Evolutionary conservation across 1,140 invertebrate species (phyloP).

Genomic region (Helicoverpa armigera): DNA sequence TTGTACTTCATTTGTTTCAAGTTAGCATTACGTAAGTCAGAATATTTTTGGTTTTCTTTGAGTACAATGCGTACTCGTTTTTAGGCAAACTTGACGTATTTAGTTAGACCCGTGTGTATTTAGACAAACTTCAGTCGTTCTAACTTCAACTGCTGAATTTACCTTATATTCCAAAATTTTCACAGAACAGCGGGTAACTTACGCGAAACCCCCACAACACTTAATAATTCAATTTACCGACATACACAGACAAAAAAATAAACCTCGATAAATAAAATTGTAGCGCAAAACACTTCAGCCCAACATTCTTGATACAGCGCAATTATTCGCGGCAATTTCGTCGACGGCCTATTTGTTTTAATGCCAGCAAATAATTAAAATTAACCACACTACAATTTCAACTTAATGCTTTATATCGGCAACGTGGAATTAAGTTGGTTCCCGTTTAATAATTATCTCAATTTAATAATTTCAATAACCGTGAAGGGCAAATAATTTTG

Average conservation of each 20-base stretch:
- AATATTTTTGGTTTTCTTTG: too few relatives aligned
- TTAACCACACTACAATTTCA: constrained; percentile 50
- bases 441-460: constrained; percentile 3
- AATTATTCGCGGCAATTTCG: constrained; percentile 49
- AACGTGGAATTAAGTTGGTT: constrained; percentile 31
- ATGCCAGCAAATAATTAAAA: constrained; percentile 49
- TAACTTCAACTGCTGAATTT: too few relatives aligned
- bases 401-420: constrained; percentile 38
- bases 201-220: too few relatives aligned
- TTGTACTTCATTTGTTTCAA: too few relatives aligned
- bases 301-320: constrained; percentile 35
- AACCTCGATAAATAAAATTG: constrained; percentile 33
- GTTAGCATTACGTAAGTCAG: too few relatives aligned
- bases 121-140: too few relatives aligned
- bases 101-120: too few relatives aligned
- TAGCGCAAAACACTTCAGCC: constrained; percentile 4
- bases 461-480: constrained; percentile 33
- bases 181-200: too few relatives aligned
- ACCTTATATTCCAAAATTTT: too few relatives aligned
- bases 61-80: too few relatives aligned
- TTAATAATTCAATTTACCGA: constrained; percentile 31
- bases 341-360: constrained; percentile 49
- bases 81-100: too few relatives aligned
- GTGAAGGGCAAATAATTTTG: constrained; percentile 6
- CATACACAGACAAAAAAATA: background rate